phyloP scores from a whole-genome alignment of 2,113 vertebrate genomes.

The Ovibos moschatus region DNA sequence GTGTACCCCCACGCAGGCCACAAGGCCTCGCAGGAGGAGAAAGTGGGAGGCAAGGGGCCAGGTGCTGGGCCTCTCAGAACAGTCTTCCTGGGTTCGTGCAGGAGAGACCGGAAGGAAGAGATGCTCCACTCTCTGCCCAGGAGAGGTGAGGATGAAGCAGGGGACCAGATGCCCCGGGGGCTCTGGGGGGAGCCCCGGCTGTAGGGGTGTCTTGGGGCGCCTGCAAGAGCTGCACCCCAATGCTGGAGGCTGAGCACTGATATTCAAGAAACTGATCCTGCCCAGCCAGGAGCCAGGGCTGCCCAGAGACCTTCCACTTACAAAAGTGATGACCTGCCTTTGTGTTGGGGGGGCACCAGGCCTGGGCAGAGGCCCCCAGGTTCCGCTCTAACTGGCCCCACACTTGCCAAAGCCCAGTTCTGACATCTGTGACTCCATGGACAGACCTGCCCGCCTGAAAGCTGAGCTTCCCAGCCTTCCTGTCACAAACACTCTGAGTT shows the following conservation, averaged over 20 bases:
- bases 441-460: rapidly evolving
- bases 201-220: rapidly evolving
- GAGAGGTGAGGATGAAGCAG: rapidly evolving
- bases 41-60: rapidly evolving
- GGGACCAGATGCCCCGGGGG: rapidly evolving
- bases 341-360: rapidly evolving
- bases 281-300: background rate
- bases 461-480: background rate
- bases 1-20: background rate
- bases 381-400: background rate
- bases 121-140: rapidly evolving
- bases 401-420: background rate
- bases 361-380: rapidly evolving
- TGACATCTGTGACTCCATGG: background rate
- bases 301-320: no score
- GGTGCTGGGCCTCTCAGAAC: background rate
- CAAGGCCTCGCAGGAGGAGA: rapidly evolving
- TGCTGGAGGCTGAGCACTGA: no score
- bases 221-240: background rate
- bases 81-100: rapidly evolving
- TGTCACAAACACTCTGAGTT: no score
- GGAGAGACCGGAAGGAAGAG: background rate
- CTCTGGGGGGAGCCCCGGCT: rapidly evolving
- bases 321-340: rapidly evolving
- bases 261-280: background rate